A percentile compares a stretch with the other conserved stretches of the same genome.
These are phyloP conservation scores for Diachasmimorpha longicaudata DNA, from an alignment of 1,140 invertebrate genomes.

Conservation along the genomic window DNA sequence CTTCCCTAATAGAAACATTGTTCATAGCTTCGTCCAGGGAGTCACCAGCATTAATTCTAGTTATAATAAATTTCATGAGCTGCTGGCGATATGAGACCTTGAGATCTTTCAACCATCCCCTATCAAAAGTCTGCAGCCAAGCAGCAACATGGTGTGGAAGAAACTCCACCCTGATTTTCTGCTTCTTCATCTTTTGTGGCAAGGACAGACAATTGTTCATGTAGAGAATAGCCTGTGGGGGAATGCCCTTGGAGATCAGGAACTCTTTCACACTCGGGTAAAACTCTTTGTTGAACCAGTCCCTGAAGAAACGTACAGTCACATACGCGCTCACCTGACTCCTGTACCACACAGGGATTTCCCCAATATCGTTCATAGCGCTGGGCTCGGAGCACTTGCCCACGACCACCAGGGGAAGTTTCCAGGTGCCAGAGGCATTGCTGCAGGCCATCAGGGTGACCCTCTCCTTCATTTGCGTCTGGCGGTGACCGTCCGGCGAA, in stretches of 20 bases:
- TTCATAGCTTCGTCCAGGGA: conserved; percentile 5
- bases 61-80: neutral
- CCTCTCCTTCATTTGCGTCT: conserved; percentile 20
- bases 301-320: conserved; percentile 20
- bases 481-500: neutral
- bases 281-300: conserved; percentile 29
- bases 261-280: conserved; percentile 10
- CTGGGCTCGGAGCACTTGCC: conserved; percentile 27
- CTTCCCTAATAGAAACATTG: neutral
- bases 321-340: conserved; percentile 31
- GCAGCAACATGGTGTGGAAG: conserved; percentile 52
- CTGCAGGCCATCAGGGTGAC: conserved; percentile 27
- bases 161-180: neutral
- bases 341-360: conserved; percentile 24
- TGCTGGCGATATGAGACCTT: conserved; percentile 8
- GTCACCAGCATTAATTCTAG: neutral
- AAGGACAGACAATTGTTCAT: conserved; percentile 14
- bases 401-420: conserved; percentile 26
- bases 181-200: neutral
- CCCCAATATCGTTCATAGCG: conserved; percentile 21
- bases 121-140: conserved; percentile 53
- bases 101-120: conserved; percentile 46
- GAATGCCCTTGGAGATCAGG: conserved; percentile 10
- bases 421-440: conserved; percentile 21
- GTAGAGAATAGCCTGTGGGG: conserved; percentile 21